A percentile compares a stretch with the other conserved stretches of the same genome.
phyloP scores from a whole-genome alignment of 2,113 vertebrate genomes.

The Ophthalmolycus amberensis region DNA sequence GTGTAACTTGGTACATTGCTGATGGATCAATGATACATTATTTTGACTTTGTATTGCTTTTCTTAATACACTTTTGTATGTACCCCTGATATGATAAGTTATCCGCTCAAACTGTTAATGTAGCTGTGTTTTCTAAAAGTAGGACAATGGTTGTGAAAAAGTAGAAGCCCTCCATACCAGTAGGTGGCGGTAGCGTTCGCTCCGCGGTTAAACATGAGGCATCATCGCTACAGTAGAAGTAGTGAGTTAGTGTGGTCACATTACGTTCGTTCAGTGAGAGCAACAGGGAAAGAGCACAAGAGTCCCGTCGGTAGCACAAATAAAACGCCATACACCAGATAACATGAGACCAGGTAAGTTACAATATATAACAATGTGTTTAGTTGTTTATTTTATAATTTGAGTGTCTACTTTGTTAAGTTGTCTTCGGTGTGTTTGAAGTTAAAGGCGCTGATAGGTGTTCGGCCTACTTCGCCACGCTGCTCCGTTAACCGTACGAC shows the following conservation, averaged over 20 bases:
- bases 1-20: too few relatives aligned
- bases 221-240: too few relatives aligned
- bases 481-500: background rate
- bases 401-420: background rate
- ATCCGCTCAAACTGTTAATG: background rate
- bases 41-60: background rate
- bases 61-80: background rate
- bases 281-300: background rate
- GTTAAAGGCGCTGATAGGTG: background rate
- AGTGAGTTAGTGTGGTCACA: too few relatives aligned
- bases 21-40: background rate
- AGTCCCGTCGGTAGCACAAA: accelerated
- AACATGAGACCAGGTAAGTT: slow-evolving; percentile 30
- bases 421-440: too few relatives aligned
- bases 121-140: background rate
- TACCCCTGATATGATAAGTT: background rate
- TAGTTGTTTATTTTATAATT: background rate
- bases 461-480: slow-evolving; percentile 22
- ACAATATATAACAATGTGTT: accelerated
- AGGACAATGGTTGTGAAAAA: too few relatives aligned
- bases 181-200: too few relatives aligned
- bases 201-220: too few relatives aligned
- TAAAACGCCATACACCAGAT: background rate
- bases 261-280: background rate
- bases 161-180: background rate